phyloP scores from a whole-genome alignment of 2,888 invertebrate genomes.

The Diplolepis rosae region DNA sequence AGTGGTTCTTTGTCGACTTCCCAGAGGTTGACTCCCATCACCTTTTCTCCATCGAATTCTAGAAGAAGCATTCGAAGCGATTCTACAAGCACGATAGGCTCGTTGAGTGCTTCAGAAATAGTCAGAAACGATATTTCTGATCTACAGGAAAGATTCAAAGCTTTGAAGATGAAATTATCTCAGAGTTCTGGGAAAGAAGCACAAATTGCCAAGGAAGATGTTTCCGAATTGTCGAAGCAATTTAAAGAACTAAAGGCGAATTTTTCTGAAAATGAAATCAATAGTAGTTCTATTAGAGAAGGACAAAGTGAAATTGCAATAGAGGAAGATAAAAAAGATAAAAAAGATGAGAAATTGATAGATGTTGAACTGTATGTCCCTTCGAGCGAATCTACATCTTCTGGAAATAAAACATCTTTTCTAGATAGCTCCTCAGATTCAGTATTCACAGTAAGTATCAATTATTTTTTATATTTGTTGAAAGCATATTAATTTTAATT shows the following conservation, averaged over 20 bases:
- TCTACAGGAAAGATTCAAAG: slow-evolving; percentile 51
- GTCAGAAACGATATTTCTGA: slow-evolving; percentile 47
- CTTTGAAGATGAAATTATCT: slow-evolving; percentile 49
- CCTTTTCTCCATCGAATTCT: not conserved
- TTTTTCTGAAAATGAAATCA: not conserved
- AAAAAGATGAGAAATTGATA: slow-evolving; percentile 53
- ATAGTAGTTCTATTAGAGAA: not conserved
- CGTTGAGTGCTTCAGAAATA: slow-evolving; percentile 29
- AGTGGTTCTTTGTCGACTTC: slow-evolving; percentile 36
- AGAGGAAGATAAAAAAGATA: not conserved
- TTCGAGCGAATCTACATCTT: not conserved
- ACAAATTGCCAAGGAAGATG: slow-evolving; percentile 1
- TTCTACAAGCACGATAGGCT: slow-evolving; percentile 29
- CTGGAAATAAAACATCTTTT: slow-evolving; percentile 39
- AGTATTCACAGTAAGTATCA: slow-evolving; percentile 60
- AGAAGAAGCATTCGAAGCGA: not conserved
- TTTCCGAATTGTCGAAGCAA: not conserved
- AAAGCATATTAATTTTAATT: not conserved
- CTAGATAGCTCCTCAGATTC: slow-evolving; percentile 56
- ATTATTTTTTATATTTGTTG: slow-evolving; percentile 6
- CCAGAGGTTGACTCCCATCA: not conserved
- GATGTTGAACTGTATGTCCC: slow-evolving; percentile 52
- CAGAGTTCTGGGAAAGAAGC: slow-evolving; percentile 18
- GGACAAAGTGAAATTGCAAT: not conserved
- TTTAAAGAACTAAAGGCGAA: not conserved